These are phyloP conservation scores for Neotoma lepida DNA, from an alignment of 2,113 vertebrate genomes.

Conservation along the genomic window DNA sequence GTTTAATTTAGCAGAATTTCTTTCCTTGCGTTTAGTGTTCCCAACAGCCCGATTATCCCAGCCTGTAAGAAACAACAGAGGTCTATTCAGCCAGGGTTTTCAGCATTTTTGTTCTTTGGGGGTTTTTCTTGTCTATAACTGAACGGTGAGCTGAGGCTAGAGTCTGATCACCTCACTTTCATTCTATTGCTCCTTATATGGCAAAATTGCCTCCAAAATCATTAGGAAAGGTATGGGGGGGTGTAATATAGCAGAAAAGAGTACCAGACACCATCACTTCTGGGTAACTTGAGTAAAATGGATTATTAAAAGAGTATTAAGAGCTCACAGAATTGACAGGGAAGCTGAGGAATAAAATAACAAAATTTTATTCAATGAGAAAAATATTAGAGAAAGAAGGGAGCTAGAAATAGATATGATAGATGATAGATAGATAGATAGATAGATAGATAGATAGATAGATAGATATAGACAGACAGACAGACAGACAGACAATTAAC, in stretches of 20 bases:
- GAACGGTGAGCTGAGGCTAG: neutral
- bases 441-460: neutral
- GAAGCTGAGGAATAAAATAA: neutral
- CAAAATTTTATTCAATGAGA: neutral
- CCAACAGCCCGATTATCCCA: constrained; percentile 64
- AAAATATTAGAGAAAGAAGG: too few relatives aligned
- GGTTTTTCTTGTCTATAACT: constrained; percentile 16
- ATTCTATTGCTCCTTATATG: neutral
- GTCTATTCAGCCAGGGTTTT: constrained; percentile 46
- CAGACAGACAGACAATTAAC: neutral
- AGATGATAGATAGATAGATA: neutral
- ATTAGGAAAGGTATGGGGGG: neutral
- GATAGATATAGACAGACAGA: neutral
- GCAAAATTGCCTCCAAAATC: neutral
- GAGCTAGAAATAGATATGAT: neutral
- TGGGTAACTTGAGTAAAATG: neutral
- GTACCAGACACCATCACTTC: neutral
- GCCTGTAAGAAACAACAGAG: constrained; percentile 52
- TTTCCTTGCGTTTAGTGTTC: constrained; percentile 65
- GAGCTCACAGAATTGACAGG: neutral
- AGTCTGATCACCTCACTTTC: neutral
- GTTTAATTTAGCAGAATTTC: constrained; percentile 73
- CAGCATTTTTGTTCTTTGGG: constrained; percentile 17
- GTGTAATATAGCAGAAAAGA: neutral
- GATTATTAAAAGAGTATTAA: constrained; percentile 26